Conservation (phyloP, 2,113 vertebrate species). For the Myrmophylax atrothorax region DNA sequence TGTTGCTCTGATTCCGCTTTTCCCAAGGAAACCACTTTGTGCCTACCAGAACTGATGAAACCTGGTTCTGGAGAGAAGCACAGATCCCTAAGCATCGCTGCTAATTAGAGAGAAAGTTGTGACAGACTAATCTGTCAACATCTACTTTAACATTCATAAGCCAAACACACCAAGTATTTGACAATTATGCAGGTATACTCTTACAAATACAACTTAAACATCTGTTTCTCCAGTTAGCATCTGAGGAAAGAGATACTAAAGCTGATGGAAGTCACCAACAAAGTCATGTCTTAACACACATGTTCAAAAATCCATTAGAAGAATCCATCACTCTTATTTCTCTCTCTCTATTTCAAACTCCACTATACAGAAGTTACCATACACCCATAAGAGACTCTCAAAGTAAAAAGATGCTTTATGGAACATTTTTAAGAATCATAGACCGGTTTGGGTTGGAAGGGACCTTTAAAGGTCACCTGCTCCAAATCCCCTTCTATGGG, state of each 20-base stretch:
- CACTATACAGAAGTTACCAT: background rate
- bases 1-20: background rate
- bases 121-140: background rate
- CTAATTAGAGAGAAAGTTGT: background rate
- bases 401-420: background rate
- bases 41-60: background rate
- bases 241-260: background rate
- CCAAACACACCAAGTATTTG: background rate
- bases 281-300: fast-evolving
- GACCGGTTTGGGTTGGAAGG: background rate
- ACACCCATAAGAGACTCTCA: background rate
- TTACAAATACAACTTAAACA: background rate
- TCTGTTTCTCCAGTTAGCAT: background rate
- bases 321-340: background rate
- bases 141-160: background rate
- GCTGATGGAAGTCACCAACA: background rate
- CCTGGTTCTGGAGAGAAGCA: background rate
- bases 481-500: background rate
- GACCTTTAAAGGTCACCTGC: background rate
- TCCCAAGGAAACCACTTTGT: background rate
- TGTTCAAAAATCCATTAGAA: background rate
- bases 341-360: background rate
- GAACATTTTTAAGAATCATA: background rate
- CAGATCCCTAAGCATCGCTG: fast-evolving
- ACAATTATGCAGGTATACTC: background rate